These are phyloP conservation scores for Apodemus agrarius DNA, from an alignment of 2,797 vertebrate species.

Conservation along the genomic window DNA sequence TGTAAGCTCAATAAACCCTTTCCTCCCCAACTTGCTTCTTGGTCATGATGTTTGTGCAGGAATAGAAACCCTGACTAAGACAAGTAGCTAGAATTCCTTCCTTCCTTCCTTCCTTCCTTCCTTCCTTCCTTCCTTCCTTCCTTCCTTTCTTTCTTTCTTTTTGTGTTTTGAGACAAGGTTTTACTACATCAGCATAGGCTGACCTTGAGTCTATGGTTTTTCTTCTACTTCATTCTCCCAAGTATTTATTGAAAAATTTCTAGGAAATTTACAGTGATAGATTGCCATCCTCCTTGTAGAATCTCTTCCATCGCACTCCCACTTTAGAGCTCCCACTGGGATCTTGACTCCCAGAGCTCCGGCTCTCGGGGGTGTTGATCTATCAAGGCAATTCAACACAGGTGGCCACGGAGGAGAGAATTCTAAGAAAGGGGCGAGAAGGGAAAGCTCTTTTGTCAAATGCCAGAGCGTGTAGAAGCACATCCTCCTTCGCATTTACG, in stretches of 20 bases:
- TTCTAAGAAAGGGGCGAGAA: slow-evolving; percentile 73
- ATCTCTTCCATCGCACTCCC: slow-evolving; percentile 90
- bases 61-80: no score
- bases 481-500: slow-evolving; percentile 24
- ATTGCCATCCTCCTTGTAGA: slow-evolving; percentile 84
- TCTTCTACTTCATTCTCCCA: neutral
- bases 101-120: neutral
- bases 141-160: no score
- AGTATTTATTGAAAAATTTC: neutral
- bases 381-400: slow-evolving; percentile 49
- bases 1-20: no score
- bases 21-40: no score
- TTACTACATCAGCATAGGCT: neutral
- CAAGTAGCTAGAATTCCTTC: neutral
- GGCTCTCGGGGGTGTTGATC: slow-evolving; percentile 72
- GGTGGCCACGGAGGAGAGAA: slow-evolving; percentile 76
- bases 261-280: neutral
- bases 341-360: slow-evolving; percentile 59
- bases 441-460: slow-evolving; percentile 81
- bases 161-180: neutral
- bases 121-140: neutral
- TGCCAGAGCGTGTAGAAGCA: slow-evolving; percentile 68
- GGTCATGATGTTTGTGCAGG: no score
- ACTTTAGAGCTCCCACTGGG: neutral
- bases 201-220: neutral